A percentile compares a stretch with the other conserved stretches of the same genome.
These are phyloP conservation scores for Tapirus indicus DNA, from an alignment of 2,797 vertebrate species.

Conservation along the genomic window DNA sequence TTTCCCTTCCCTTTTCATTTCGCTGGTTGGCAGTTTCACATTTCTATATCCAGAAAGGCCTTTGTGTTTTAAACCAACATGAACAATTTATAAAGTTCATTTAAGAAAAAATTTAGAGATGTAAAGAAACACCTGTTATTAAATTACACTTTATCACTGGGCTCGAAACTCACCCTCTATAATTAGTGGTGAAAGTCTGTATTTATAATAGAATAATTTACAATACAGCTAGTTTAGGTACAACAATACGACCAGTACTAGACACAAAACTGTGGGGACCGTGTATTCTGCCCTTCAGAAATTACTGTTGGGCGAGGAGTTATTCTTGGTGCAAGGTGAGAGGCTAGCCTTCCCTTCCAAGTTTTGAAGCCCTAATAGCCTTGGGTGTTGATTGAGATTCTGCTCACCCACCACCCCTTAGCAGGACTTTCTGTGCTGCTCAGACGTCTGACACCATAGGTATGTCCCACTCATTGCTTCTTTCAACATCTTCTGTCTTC, in stretches of 20 bases:
- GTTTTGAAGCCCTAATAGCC: not conserved
- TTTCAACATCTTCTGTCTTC: not conserved
- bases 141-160: conserved; percentile 60
- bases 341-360: not conserved
- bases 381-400: not conserved
- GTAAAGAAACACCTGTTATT: conserved; percentile 74
- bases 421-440: not conserved
- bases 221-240: not conserved
- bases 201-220: conserved; percentile 59
- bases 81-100: conserved; percentile 59
- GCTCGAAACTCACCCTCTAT: conserved; percentile 51
- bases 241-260: not conserved
- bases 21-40: conserved; percentile 26
- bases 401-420: not conserved
- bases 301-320: not conserved
- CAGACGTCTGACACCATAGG: not conserved
- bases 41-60: conserved; percentile 58
- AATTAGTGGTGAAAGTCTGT: conserved; percentile 71
- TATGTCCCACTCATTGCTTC: not conserved
- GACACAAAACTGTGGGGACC: not conserved
- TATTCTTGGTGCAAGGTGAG: not conserved
- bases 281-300: not conserved
- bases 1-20: conserved; percentile 64
- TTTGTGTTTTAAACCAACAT: conserved; percentile 55
- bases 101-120: conserved; percentile 42